Conservation (phyloP, 2,888 invertebrate genomes). For the Polia nebulosa region DNA sequence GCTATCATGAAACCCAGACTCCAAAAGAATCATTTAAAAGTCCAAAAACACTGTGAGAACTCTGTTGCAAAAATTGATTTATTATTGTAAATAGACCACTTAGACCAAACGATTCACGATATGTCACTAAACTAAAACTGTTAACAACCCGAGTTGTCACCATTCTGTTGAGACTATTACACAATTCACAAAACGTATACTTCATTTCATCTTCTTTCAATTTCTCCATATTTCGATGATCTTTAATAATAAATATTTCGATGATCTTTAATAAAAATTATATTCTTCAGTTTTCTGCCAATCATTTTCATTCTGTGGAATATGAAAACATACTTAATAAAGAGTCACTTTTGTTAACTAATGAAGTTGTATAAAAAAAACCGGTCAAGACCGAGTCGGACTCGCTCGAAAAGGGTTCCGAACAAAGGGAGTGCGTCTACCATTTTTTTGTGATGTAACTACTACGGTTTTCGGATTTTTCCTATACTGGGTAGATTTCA, state of each 20-base stretch:
- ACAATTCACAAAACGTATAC: slow-evolving; percentile 40
- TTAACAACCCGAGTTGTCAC: slow-evolving; percentile 14
- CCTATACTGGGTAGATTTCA: too few relatives aligned
- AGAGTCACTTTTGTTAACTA: too few relatives aligned
- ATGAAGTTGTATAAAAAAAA: too few relatives aligned
- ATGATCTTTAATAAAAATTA: background rate
- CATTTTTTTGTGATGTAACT: too few relatives aligned
- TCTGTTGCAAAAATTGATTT: slow-evolving; percentile 79
- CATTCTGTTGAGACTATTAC: slow-evolving; percentile 28
- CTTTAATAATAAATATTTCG: slow-evolving; percentile 10
- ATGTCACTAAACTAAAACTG: slow-evolving; percentile 25
- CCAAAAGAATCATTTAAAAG: slow-evolving; percentile 27
- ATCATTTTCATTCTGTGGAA: slow-evolving; percentile 40
- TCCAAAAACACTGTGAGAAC: slow-evolving; percentile 77
- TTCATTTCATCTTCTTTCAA: slow-evolving; percentile 24
- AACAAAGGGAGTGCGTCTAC: too few relatives aligned
- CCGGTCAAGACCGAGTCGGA: too few relatives aligned
- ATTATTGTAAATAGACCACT: slow-evolving; percentile 60
- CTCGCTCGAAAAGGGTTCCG: too few relatives aligned
- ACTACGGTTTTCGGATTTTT: too few relatives aligned
- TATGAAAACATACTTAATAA: background rate
- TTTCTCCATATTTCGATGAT: slow-evolving; percentile 32
- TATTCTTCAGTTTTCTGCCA: slow-evolving; percentile 8
- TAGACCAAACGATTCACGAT: slow-evolving; percentile 34
- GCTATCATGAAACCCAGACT: too few relatives aligned